A percentile compares a stretch with the other conserved stretches of the same genome.
Evolutionary conservation across 2,113 vertebrate genomes (phyloP).

Genomic region (Calyptommatus sinebrachiatus): DNA sequence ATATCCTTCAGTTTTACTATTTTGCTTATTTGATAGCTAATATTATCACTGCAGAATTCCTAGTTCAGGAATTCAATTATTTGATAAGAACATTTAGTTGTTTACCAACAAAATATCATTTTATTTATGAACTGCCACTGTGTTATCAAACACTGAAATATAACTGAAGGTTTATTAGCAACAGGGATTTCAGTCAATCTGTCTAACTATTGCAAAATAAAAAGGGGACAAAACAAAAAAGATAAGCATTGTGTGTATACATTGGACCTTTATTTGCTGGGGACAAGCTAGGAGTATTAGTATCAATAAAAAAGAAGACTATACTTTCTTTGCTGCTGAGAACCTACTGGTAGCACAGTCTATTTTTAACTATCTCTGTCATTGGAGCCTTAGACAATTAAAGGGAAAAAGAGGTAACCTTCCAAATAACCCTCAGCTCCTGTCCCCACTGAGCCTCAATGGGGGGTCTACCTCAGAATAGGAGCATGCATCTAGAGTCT

Average conservation of each 20-base stretch:
- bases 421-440: too few species aligned
- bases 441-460: too few species aligned
- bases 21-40: background rate
- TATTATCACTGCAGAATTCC: background rate
- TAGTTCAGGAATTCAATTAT: slow-evolving; percentile 10
- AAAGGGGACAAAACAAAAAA: slow-evolving; percentile 23
- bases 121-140: slow-evolving; percentile 2
- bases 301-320: slow-evolving; percentile 7
- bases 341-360: background rate
- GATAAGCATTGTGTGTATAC: background rate
- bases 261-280: slow-evolving; percentile 17
- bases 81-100: slow-evolving; percentile 14
- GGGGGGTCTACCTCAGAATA: too few species aligned
- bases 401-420: too few species aligned
- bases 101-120: slow-evolving; percentile 11
- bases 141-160: slow-evolving; percentile 12
- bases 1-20: background rate
- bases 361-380: background rate
- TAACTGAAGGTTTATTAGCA: slow-evolving; percentile 16
- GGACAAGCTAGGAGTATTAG: background rate
- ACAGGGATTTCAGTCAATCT: background rate
- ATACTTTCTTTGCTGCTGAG: background rate
- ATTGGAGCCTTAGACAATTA: too few species aligned
- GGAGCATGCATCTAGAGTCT: too few species aligned
- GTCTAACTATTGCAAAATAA: slow-evolving; percentile 12